A percentile compares a stretch with the other conserved stretches of the same genome.
Conservation (phyloP, 2,888 invertebrate species). For the Nemurella pictetii region DNA sequence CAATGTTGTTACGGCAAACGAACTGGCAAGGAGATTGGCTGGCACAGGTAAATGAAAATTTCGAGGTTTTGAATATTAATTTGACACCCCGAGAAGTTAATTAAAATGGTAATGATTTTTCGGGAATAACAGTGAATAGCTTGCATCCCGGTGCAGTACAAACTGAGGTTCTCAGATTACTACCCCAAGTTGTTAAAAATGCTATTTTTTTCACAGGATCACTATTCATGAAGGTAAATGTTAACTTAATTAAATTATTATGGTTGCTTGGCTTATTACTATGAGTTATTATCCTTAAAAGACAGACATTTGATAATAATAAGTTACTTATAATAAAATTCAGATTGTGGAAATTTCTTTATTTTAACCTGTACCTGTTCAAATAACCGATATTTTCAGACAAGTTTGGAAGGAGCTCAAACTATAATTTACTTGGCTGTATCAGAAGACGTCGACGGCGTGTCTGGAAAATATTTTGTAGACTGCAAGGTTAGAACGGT, state of each 20-base stretch:
- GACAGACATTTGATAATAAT: too few species aligned
- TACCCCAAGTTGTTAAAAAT: background rate
- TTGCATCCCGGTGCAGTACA: constrained; percentile 50
- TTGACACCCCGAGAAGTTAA: background rate
- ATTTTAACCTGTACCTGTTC: too few species aligned
- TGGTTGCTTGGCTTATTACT: too few species aligned
- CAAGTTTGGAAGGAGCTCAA: constrained; percentile 47
- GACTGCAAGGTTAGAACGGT: constrained; percentile 46
- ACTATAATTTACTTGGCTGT: constrained; percentile 46
- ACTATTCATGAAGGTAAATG: too few species aligned
- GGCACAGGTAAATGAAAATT: constrained; percentile 46
- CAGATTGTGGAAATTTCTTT: too few species aligned
- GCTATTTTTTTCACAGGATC: background rate
- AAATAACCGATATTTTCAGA: constrained; percentile 45
- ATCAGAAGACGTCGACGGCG: constrained; percentile 45
- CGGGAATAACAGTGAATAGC: constrained; percentile 48
- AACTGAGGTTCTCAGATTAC: constrained; percentile 42
- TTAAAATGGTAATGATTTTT: background rate
- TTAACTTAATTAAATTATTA: too few species aligned
- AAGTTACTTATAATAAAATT: too few species aligned
- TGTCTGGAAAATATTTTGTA: constrained; percentile 47
- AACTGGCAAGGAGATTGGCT: constrained; percentile 53
- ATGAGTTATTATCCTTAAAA: too few species aligned
- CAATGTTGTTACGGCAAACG: constrained; percentile 56
- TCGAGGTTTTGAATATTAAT: background rate